These are phyloP conservation scores for Capitulum mitella DNA, from an alignment of 2,888 invertebrate species.

Conservation along the genomic window DNA sequence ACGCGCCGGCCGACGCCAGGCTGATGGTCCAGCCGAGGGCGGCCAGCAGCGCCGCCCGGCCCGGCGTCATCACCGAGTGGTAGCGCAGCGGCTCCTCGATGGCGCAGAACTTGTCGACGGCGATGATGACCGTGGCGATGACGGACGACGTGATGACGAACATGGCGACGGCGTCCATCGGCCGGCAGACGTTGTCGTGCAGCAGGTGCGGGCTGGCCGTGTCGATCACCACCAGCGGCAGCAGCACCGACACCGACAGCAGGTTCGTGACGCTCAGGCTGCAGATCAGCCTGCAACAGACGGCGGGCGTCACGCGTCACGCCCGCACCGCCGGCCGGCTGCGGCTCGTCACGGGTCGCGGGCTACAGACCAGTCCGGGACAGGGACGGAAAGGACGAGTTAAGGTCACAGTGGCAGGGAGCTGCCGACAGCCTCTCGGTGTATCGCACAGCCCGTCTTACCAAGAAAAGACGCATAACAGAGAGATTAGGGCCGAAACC, in stretches of 20 bases:
- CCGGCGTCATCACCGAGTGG: conserved; percentile 47
- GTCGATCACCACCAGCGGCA: conserved; percentile 44
- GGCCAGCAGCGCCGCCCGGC: conserved; percentile 40
- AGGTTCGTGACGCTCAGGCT: conserved; percentile 50
- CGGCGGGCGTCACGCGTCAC: not conserved
- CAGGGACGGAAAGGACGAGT: too few species aligned
- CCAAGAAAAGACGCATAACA: too few species aligned
- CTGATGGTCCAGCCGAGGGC: conserved; percentile 42
- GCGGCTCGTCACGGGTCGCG: too few species aligned
- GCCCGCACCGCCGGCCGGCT: too few species aligned
- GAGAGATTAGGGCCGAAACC: too few species aligned
- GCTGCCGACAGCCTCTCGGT: too few species aligned
- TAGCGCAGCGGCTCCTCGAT: conserved; percentile 59
- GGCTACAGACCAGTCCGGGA: too few species aligned
- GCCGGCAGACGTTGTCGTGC: conserved; percentile 49
- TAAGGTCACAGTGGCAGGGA: too few species aligned
- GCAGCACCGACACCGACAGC: conserved; percentile 44
- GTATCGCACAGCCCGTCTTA: too few species aligned
- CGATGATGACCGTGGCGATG: conserved; percentile 56
- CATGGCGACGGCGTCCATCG: conserved; percentile 57
- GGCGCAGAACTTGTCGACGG: conserved; percentile 60
- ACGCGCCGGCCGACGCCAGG: conserved; percentile 38
- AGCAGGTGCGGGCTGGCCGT: conserved; percentile 28
- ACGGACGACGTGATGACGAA: conserved; percentile 51
- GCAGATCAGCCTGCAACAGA: conserved; percentile 55